Evolutionary conservation across 1,140 invertebrate species (phyloP).

Genomic region (Camponotus floridanus): DNA sequence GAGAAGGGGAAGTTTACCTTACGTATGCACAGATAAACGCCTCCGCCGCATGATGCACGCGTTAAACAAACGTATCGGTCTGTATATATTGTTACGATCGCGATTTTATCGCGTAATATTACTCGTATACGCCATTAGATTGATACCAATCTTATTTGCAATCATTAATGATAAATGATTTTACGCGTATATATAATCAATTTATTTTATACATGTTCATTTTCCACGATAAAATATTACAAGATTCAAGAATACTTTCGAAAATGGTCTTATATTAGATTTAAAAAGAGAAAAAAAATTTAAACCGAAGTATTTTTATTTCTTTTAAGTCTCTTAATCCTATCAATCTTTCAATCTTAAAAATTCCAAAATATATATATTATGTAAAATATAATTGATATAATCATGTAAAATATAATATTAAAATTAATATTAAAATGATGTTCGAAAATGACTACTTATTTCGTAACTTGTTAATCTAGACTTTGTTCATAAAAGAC

Average conservation of each 20-base stretch:
- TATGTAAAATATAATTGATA: too few relatives aligned
- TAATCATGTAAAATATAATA: too few relatives aligned
- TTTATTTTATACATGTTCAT: not conserved
- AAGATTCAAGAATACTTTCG: not conserved
- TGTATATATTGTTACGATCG: conserved; percentile 50
- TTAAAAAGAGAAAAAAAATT: not conserved
- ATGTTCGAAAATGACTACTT: not conserved
- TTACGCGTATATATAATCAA: not conserved
- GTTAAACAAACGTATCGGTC: conserved; percentile 37
- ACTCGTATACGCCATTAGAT: conserved; percentile 31
- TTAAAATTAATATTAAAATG: not conserved
- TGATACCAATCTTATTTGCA: conserved; percentile 36
- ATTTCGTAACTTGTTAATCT: not conserved
- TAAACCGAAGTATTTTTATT: not conserved
- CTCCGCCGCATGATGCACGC: conserved; percentile 13
- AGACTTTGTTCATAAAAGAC: not conserved
- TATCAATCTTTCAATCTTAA: not conserved
- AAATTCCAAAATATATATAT: not conserved
- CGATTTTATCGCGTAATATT: conserved; percentile 42
- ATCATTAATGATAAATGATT: conserved; percentile 23
- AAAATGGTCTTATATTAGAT: not conserved
- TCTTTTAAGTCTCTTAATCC: not conserved
- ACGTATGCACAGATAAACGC: conserved; percentile 20
- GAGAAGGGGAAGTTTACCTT: conserved; percentile 22
- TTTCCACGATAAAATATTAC: not conserved